phyloP scores from a whole-genome alignment of 1,140 invertebrate species.

The Paraescarpia echinospica region DNA sequence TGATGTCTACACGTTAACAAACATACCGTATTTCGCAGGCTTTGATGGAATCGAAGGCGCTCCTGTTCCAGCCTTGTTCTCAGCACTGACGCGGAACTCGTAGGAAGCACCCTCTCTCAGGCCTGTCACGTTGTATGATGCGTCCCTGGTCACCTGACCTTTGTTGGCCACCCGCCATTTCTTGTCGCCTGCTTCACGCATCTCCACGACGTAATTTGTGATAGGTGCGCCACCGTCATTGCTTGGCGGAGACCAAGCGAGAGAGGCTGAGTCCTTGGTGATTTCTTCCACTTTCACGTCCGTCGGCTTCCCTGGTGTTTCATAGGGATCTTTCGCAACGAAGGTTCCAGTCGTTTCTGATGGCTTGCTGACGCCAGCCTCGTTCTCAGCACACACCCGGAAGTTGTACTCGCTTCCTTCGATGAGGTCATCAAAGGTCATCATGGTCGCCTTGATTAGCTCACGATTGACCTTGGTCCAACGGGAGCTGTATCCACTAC shows the following conservation, averaged over 20 bases:
- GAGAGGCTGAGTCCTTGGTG: slow-evolving; percentile 90
- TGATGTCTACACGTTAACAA: neutral
- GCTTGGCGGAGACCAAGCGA: slow-evolving; percentile 80
- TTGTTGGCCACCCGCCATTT: slow-evolving; percentile 24
- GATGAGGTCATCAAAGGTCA: slow-evolving; percentile 73
- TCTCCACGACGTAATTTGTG: slow-evolving; percentile 92
- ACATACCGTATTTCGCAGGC: slow-evolving; percentile 28
- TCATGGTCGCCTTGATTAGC: slow-evolving; percentile 34
- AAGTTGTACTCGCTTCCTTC: slow-evolving; percentile 97
- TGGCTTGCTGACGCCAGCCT: slow-evolving; percentile 89
- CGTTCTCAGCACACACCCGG: slow-evolving; percentile 92
- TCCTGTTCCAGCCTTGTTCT: slow-evolving; percentile 89
- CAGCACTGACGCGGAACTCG: slow-evolving; percentile 89
- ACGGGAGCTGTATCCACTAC: slow-evolving; percentile 37
- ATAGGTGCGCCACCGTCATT: slow-evolving; percentile 87
- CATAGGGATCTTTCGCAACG: slow-evolving; percentile 33
- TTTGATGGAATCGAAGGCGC: slow-evolving; percentile 66
- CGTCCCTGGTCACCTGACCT: slow-evolving; percentile 52
- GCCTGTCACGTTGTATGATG: slow-evolving; percentile 83
- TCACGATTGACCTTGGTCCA: slow-evolving; percentile 48
- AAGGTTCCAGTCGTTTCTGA: slow-evolving; percentile 80
- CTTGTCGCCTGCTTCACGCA: slow-evolving; percentile 35
- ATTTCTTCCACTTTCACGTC: slow-evolving; percentile 74
- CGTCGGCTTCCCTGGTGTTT: slow-evolving; percentile 46
- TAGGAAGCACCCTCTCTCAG: slow-evolving; percentile 91